These are phyloP conservation scores for Atherinomorus stipes DNA, from an alignment of 2,113 vertebrate genomes.

Conservation along the genomic window DNA sequence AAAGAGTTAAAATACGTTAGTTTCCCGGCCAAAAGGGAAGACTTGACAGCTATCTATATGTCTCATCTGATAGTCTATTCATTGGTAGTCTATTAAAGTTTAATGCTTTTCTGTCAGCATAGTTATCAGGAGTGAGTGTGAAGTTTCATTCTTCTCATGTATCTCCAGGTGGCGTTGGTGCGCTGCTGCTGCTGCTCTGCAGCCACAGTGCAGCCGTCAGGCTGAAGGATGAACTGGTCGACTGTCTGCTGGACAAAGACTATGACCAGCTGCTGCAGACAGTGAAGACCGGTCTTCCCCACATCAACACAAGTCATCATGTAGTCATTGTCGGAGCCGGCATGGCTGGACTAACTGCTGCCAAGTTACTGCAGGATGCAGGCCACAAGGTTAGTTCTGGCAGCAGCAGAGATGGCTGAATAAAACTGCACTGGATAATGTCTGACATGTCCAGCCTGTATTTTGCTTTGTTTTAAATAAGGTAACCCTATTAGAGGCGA, in stretches of 20 bases:
- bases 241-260: not conserved
- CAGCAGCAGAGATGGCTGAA: too few species aligned
- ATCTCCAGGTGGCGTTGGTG: not conserved
- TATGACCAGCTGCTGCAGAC: not conserved
- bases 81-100: too few species aligned
- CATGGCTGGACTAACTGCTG: not conserved
- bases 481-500: conserved; percentile 52
- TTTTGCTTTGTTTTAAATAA: not conserved
- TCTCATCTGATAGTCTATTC: too few species aligned
- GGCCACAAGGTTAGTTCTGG: not conserved
- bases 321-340: not conserved
- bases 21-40: too few species aligned
- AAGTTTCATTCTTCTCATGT: not conserved
- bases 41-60: too few species aligned
- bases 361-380: conserved; percentile 3
- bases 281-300: not conserved
- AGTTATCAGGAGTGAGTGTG: too few species aligned
- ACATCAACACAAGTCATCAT: not conserved
- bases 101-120: too few species aligned
- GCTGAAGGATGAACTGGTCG: not conserved
- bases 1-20: too few species aligned
- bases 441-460: too few species aligned
- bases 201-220: not conserved
- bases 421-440: too few species aligned
- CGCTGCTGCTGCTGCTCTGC: not conserved